Base-by-base conservation (phyloP, 2,888 invertebrate species). In the Zelleria hepariella region DNA sequence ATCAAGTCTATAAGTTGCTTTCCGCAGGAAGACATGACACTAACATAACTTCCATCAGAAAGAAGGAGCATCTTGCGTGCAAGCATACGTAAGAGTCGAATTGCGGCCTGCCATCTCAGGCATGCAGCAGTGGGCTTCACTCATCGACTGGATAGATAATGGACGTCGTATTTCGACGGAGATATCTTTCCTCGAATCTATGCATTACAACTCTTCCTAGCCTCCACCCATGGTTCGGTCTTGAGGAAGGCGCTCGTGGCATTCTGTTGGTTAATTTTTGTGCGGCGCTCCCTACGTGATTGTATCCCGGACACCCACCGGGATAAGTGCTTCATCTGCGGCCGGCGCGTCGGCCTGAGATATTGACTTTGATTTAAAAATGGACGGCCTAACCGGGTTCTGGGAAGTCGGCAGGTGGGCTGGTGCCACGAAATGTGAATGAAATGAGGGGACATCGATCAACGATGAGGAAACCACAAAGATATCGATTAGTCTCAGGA, bases 291-390 rank as follows among this genome's bases (percentile, higher is more conserved):
- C 25, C 32, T 18, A 27, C 55, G 55, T 55, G 20, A 27, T 26
- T 1, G 55, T 55, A 55, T 55, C 27, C 55, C 32, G 55, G 55
- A 55, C 55, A 55, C 55, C 55, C 55, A 55, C 55, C 6, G 32
- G 55, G 55, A 55, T 55, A 55, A 55, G 21, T 21, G 55, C 55
- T 55, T 55, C 18, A 55, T 55, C 55, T 55, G 24, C n/a, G 20
- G 4, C 15, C 24, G 24, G 15, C 32, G 49, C 49, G 49, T 42
- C 32, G 15, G 32, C 4, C 2, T 42, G 15, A 42, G 32, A 15
- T 42, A 42, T 42, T 42, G 32, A 10, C 32, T 5, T 32, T 32
- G 32, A 32, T 42, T 42, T 42, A 42, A 42, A 42, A 42, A 42
- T 42, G 32, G 10, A 10, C 10, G 32, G 15, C 10, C 15, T 15